Evolutionary conservation across 2,888 invertebrate genomes (phyloP).

Genomic region (Rhagium mordax): DNA sequence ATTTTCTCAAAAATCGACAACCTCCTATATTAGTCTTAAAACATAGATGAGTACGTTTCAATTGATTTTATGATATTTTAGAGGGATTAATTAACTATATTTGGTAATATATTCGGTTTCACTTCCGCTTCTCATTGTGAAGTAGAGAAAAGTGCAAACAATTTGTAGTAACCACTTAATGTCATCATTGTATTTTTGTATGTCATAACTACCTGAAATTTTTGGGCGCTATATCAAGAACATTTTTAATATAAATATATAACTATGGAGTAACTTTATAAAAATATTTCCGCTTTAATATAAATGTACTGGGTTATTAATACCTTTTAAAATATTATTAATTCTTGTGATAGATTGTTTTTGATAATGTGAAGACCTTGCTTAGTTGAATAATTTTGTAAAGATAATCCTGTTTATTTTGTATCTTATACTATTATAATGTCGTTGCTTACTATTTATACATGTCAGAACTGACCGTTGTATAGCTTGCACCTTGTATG

Average conservation of each 20-base stretch:
- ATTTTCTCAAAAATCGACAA: too few species aligned
- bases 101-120: background rate
- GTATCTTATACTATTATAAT: conserved; percentile 1
- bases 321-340: conserved; percentile 24
- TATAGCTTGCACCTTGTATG: conserved; percentile 36
- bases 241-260: background rate
- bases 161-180: background rate
- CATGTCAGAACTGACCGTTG: conserved; percentile 18
- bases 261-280: background rate
- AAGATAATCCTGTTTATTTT: conserved; percentile 18
- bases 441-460: conserved; percentile 25
- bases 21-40: background rate
- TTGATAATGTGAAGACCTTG: conserved; percentile 10
- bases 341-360: conserved; percentile 38
- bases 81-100: conserved; percentile 3
- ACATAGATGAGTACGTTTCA: background rate
- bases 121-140: background rate
- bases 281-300: conserved; percentile 11
- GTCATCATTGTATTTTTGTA: background rate
- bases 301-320: conserved; percentile 29
- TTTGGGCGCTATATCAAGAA: background rate
- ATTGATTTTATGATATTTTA: background rate
- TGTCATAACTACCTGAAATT: background rate
- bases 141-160: background rate
- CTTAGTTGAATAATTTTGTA: conserved; percentile 15